phyloP scores from a whole-genome alignment of 2,888 invertebrate genomes.

The Eurytoma californica region DNA sequence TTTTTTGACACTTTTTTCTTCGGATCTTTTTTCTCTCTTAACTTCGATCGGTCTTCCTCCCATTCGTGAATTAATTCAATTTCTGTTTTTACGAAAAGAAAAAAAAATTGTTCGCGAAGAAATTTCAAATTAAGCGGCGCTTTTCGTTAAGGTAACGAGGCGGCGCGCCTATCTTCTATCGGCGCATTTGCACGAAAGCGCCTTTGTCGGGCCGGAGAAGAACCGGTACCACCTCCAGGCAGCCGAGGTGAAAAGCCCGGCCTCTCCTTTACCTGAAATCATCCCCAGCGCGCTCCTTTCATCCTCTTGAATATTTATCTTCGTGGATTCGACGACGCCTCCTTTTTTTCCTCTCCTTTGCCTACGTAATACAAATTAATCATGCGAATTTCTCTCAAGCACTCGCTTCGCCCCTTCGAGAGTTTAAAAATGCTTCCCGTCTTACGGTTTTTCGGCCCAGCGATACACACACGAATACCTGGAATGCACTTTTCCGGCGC shows the following conservation, averaged over 20 bases:
- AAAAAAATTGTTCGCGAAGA: no score
- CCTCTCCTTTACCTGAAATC: constrained; percentile 73
- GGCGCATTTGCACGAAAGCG: no score
- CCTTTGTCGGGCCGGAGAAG: constrained; percentile 65
- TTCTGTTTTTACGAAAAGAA: neutral
- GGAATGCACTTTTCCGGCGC: constrained; percentile 41
- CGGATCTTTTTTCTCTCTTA: neutral
- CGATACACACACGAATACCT: constrained; percentile 11
- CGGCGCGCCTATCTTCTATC: no score
- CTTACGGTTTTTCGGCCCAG: neutral
- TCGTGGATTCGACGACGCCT: neutral
- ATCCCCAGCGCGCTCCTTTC: constrained; percentile 68
- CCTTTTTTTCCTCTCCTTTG: neutral
- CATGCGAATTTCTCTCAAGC: constrained; percentile 6
- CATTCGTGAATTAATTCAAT: neutral
- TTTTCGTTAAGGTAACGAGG: no score
- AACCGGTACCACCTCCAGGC: constrained; percentile 4
- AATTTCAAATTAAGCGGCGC: no score
- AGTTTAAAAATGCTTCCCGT: neutral
- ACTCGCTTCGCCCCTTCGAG: neutral
- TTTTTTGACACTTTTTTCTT: constrained; percentile 22
- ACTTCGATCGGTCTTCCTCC: neutral
- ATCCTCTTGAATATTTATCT: constrained; percentile 41
- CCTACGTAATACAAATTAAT: constrained; percentile 20
- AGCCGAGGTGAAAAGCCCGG: constrained; percentile 52